Evolutionary conservation across 1,140 invertebrate species (phyloP), one percentile per base, ranked within the genome.

Genomic region (Lucilia cuprina): DNA sequence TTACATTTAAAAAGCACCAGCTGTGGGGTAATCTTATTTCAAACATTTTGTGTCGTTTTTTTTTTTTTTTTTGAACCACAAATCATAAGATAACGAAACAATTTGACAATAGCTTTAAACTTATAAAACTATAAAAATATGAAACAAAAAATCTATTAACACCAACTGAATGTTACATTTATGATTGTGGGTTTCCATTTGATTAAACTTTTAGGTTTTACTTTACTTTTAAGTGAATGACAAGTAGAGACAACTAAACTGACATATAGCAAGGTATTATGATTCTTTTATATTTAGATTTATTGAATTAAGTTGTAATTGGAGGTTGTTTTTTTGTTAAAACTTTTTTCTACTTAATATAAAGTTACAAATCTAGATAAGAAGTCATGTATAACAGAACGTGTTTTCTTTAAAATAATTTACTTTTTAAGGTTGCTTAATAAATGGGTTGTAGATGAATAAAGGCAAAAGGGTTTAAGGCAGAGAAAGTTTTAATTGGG

Each of bases 301-400:
- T 70, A 70, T 21, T 21, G n/a, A 70, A 70, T 70, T 70, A n/a
- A 70, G 65, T 70, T 70, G 65, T 70, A 70, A 70, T 70, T 70
- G 19, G 65, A 70, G 65, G 65, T 70, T 70, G 65, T 70, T 21
- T 19, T 41, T 7, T 2, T 41, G 13, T 14, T n/a, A 14, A 60
- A 3, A 60, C 0, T 60, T 60, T 60, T 2, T 60, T n/a, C n/a
- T 60, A 17, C 17, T 21, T 9, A n/a, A 41, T 25, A 21, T 10
- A 25, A 17, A 70, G 65, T 25, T 70, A 25, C 55, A 70, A 70
- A 70, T 25, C 65, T 60, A 60, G 55, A 70, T 70, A 70, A 25
- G n/a, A 70, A 21, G 65, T 70, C 19, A 70, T 60, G 55, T 60
- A 60, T 7, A 60, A 60, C 55, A 60, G n/a, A 60, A 60, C 17